A percentile compares a stretch with the other conserved stretches of the same genome.
These are phyloP conservation scores for Ornithoptera priamus DNA, from an alignment of 2,888 invertebrate species.

Conservation along the genomic window DNA sequence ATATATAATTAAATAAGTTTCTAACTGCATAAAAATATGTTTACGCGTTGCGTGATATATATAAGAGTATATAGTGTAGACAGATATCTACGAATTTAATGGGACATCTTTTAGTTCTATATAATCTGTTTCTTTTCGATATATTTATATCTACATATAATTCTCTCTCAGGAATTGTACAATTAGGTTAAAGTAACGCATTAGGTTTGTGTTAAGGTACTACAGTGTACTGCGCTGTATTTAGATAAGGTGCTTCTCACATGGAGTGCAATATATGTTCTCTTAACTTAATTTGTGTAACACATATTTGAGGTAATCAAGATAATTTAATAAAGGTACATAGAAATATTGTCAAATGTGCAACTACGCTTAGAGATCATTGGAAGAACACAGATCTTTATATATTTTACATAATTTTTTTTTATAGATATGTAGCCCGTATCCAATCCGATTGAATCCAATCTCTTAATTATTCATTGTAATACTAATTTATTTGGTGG, in stretches of 20 bases:
- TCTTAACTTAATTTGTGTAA: conserved; percentile 7
- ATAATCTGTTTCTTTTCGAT: too few species aligned
- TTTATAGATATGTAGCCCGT: conserved; percentile 65
- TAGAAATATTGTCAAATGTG: conserved; percentile 64
- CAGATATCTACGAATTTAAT: conserved; percentile 38
- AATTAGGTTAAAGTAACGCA: conserved; percentile 31
- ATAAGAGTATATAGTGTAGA: conserved; percentile 8
- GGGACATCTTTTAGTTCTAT: conserved; percentile 32
- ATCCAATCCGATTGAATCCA: conserved; percentile 59
- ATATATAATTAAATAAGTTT: conserved; percentile 29
- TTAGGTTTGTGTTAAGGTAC: conserved; percentile 9
- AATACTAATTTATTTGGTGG: not conserved
- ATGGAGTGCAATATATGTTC: not conserved
- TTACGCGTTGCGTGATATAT: conserved; percentile 43
- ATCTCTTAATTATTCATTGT: not conserved
- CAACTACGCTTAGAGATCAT: conserved; percentile 59
- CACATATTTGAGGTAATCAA: not conserved
- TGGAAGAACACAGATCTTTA: conserved; percentile 74
- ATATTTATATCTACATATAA: conserved; percentile 41
- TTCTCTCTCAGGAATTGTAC: conserved; percentile 72
- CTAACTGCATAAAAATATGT: conserved; percentile 56
- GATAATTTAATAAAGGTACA: too few species aligned
- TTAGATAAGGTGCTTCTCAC: conserved; percentile 11
- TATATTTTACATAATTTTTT: conserved; percentile 48
- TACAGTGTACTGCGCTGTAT: not conserved